These are phyloP conservation scores for Ceratosolen solmsi DNA, from an alignment of 1,140 invertebrate species.

Conservation along the genomic window DNA sequence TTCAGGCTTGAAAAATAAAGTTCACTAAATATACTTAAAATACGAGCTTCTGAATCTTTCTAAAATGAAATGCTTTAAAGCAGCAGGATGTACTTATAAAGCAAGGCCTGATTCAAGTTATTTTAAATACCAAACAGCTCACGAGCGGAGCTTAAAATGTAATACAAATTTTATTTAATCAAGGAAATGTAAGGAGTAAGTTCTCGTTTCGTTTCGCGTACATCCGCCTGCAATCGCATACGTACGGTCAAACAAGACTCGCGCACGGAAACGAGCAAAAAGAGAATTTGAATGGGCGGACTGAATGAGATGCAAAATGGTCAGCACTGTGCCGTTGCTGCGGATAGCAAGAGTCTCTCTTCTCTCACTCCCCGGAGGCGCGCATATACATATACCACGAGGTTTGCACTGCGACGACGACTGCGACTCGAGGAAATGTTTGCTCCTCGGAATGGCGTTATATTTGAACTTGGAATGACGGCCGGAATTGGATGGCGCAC, in stretches of 20 bases:
- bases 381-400: neutral
- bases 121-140: too few species aligned
- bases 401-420: slow-evolving; percentile 45
- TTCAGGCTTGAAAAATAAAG: too few species aligned
- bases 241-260: too few species aligned
- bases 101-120: too few species aligned
- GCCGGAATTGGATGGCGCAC: slow-evolving; percentile 63
- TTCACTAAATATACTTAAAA: too few species aligned
- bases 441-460: slow-evolving; percentile 65
- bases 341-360: slow-evolving; percentile 7
- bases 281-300: neutral
- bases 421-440: slow-evolving; percentile 62
- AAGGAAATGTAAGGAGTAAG: neutral
- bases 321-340: slow-evolving; percentile 57
- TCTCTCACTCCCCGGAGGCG: neutral
- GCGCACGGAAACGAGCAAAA: neutral
- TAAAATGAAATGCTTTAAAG: too few species aligned
- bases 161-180: neutral
- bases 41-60: too few species aligned
- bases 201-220: slow-evolving; percentile 3
- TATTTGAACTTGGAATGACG: slow-evolving; percentile 69
- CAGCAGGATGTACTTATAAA: too few species aligned
- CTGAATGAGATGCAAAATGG: slow-evolving; percentile 67
- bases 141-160: slow-evolving; percentile 1
- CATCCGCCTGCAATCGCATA: too few species aligned